Percentiles rank a stretch among this genome's conserved stretches.
phyloP scores from a whole-genome alignment of 2,888 invertebrate species.

The Adelognathus sp. region DNA sequence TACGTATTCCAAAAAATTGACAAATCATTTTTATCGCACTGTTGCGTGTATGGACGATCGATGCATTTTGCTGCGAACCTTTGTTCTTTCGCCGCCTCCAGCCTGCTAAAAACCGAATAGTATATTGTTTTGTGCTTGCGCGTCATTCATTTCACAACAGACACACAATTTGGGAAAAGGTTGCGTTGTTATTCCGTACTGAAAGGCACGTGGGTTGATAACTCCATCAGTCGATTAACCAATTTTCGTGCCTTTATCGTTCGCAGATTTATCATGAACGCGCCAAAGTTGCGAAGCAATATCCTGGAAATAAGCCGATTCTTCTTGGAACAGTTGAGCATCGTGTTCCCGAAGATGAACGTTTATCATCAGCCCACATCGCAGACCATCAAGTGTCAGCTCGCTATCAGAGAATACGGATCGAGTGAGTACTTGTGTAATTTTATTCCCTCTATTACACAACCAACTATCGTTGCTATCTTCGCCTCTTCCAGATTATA shows the following conservation, averaged over 20 bases:
- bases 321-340: constrained; percentile 84
- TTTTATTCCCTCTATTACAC: constrained; percentile 10
- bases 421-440: constrained; percentile 79
- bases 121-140: not conserved
- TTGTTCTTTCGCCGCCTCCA: not conserved
- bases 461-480: no score
- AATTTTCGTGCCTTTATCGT: not conserved
- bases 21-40: no score
- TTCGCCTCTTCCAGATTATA: no score
- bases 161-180: not conserved
- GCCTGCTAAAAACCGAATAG: not conserved
- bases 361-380: constrained; percentile 74
- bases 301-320: constrained; percentile 84
- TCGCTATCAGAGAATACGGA: constrained; percentile 86
- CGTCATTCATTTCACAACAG: not conserved
- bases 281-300: constrained; percentile 87
- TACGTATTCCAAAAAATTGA: no score
- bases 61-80: not conserved
- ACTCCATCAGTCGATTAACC: not conserved
- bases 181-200: not conserved
- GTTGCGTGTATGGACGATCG: no score
- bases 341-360: constrained; percentile 82
- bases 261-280: constrained; percentile 86
- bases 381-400: constrained; percentile 82
- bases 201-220: not conserved